Percentiles rank a stretch among this genome's conserved stretches.
phyloP scores from a whole-genome alignment of 2,888 invertebrate species.

The Epinotia bilunana region DNA sequence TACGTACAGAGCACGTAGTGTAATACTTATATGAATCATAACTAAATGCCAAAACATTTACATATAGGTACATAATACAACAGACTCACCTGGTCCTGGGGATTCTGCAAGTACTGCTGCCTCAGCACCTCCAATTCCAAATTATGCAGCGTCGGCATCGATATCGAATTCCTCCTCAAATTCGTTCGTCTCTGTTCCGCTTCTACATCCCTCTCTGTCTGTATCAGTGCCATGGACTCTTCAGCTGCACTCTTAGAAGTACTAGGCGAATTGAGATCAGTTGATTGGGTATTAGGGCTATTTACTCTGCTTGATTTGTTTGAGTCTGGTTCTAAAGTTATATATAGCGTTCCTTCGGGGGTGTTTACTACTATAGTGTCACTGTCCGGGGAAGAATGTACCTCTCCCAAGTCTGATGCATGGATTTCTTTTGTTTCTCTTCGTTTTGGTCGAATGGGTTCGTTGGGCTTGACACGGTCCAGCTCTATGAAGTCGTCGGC shows the following conservation, averaged over 20 bases:
- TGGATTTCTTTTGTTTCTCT: slow-evolving; percentile 62
- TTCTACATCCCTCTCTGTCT: slow-evolving; percentile 60
- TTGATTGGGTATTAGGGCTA: slow-evolving; percentile 59
- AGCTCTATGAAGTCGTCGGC: slow-evolving; percentile 68
- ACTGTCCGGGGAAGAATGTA: slow-evolving; percentile 70
- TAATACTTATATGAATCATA: too few species aligned
- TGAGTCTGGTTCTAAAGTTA: slow-evolving; percentile 74
- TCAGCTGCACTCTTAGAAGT: slow-evolving; percentile 64
- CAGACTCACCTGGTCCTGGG: slow-evolving; percentile 68
- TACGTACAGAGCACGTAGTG: too few species aligned
- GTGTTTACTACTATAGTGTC: slow-evolving; percentile 80
- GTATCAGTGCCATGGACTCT: slow-evolving; percentile 67
- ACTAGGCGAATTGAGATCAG: slow-evolving; percentile 60
- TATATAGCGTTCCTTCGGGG: slow-evolving; percentile 78
- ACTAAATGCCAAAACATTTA: background rate
- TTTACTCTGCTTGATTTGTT: slow-evolving; percentile 58
- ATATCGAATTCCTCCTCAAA: slow-evolving; percentile 88
- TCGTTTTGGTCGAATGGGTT: slow-evolving; percentile 60
- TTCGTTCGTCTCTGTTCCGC: slow-evolving; percentile 64
- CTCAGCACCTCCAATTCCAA: slow-evolving; percentile 85
- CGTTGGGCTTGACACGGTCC: slow-evolving; percentile 57
- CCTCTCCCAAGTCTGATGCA: slow-evolving; percentile 69
- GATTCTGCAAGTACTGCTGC: slow-evolving; percentile 71
- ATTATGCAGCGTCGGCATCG: slow-evolving; percentile 89
- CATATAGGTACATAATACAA: background rate